Conservation (phyloP, 2,888 invertebrate species). For the Xiphydria camelus region DNA sequence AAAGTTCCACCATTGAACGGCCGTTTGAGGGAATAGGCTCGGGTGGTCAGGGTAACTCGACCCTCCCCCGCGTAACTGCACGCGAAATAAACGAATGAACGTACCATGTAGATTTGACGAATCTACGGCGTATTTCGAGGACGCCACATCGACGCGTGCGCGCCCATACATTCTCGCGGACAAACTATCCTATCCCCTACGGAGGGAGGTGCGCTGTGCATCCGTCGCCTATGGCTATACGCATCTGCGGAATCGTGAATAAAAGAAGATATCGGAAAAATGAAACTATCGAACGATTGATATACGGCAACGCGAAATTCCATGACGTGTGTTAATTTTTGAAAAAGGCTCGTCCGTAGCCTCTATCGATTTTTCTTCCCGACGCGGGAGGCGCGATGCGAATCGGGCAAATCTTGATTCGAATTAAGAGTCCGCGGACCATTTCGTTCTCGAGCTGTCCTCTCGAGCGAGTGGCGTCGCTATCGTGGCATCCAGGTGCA, state of each 20-base stretch:
- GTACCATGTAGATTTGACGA: slow-evolving; percentile 54
- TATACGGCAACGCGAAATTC: no score
- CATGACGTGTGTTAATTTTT: slow-evolving; percentile 47
- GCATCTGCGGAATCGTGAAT: slow-evolving; percentile 43
- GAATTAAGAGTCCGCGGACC: slow-evolving; percentile 3
- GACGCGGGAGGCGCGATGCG: no score
- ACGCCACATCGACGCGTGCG: slow-evolving; percentile 16
- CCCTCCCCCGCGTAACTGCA: slow-evolving; percentile 45
- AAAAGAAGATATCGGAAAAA: slow-evolving; percentile 51
- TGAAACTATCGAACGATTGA: slow-evolving; percentile 48
- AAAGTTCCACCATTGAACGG: no score
- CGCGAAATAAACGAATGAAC: slow-evolving; percentile 50
- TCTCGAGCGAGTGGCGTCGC: neutral
- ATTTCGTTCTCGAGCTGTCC: neutral
- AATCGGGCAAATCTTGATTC: no score
- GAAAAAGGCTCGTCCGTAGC: slow-evolving; percentile 46
- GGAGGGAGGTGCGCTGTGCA: no score
- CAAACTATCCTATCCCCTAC: no score
- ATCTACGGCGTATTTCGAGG: no score
- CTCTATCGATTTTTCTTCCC: slow-evolving; percentile 46
- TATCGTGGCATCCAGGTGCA: slow-evolving; percentile 38
- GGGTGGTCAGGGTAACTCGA: no score
- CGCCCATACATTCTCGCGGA: slow-evolving; percentile 4
- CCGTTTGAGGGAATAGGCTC: no score
- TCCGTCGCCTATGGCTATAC: no score